A percentile compares a stretch with the other conserved stretches of the same genome.
Evolutionary conservation across 2,797 vertebrate species (phyloP).

Genomic region (Phrynocephalus guinanensis): DNA sequence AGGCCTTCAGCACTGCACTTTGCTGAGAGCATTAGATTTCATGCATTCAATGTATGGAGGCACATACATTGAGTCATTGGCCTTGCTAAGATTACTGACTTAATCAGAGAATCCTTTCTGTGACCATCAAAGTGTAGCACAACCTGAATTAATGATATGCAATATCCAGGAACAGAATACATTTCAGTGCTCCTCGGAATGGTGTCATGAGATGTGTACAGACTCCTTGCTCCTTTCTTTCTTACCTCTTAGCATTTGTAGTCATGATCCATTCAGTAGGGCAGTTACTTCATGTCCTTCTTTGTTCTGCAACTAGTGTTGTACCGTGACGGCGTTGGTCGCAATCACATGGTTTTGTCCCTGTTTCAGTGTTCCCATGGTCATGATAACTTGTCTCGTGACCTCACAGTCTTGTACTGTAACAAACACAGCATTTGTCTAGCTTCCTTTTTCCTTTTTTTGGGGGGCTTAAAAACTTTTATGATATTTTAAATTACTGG

Average conservation of each 20-base stretch:
- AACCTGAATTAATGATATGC: neutral
- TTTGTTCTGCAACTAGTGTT: too few species aligned
- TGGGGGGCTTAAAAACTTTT: too few species aligned
- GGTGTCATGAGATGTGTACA: neutral
- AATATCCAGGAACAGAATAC: constrained; percentile 6
- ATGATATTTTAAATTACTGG: too few species aligned
- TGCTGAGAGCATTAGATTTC: neutral
- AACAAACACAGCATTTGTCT: too few species aligned
- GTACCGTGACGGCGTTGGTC: too few species aligned
- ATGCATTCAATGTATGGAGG: neutral
- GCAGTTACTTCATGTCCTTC: too few species aligned
- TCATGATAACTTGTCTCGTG: too few species aligned
- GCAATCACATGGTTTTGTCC: too few species aligned
- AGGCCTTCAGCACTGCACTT: neutral
- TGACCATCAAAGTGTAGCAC: neutral
- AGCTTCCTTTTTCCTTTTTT: too few species aligned
- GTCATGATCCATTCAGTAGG: neutral
- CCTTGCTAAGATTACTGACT: neutral
- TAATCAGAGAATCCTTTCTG: neutral
- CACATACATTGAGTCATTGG: neutral
- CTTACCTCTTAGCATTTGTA: neutral
- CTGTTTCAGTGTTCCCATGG: too few species aligned
- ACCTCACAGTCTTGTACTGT: too few species aligned
- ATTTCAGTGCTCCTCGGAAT: neutral
- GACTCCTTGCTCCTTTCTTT: neutral